Evolutionary conservation across 2,888 invertebrate genomes (phyloP).

Genomic region (Eristalis tenax): DNA sequence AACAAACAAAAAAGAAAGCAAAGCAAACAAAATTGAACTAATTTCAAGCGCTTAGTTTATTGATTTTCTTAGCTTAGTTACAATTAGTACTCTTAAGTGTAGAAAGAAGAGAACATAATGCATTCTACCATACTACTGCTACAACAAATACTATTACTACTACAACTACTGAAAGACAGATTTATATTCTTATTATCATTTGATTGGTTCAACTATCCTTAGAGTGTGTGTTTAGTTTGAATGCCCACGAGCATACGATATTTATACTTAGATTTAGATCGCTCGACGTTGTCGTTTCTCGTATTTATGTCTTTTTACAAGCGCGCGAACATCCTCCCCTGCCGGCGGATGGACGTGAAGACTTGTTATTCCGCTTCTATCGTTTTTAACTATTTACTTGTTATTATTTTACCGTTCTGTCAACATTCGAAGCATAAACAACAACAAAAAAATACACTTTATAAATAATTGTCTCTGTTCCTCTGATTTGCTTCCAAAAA

Average conservation of each 20-base stretch:
- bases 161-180: constrained; percentile 63
- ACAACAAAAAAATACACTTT: neutral
- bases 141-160: constrained; percentile 40
- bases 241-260: constrained; percentile 34
- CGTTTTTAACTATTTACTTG: constrained; percentile 28
- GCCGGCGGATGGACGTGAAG: constrained; percentile 22
- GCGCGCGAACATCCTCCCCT: constrained; percentile 17
- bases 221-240: constrained; percentile 43
- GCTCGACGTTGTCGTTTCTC: constrained; percentile 28
- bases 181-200: constrained; percentile 29
- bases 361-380: constrained; percentile 53
- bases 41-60: constrained; percentile 57
- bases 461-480: constrained; percentile 30
- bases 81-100: constrained; percentile 45
- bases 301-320: constrained; percentile 42
- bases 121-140: constrained; percentile 47
- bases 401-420: constrained; percentile 26
- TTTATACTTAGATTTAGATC: constrained; percentile 59
- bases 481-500: constrained; percentile 66
- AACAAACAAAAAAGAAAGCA: neutral
- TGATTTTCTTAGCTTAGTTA: constrained; percentile 62
- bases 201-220: constrained; percentile 45
- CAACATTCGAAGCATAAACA: constrained; percentile 18
- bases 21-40: constrained; percentile 51
- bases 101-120: constrained; percentile 29